Percentiles rank a stretch among this genome's conserved stretches.
Conservation (phyloP, 1,140 invertebrate species). For the Caenorhabditis inopinata region DNA sequence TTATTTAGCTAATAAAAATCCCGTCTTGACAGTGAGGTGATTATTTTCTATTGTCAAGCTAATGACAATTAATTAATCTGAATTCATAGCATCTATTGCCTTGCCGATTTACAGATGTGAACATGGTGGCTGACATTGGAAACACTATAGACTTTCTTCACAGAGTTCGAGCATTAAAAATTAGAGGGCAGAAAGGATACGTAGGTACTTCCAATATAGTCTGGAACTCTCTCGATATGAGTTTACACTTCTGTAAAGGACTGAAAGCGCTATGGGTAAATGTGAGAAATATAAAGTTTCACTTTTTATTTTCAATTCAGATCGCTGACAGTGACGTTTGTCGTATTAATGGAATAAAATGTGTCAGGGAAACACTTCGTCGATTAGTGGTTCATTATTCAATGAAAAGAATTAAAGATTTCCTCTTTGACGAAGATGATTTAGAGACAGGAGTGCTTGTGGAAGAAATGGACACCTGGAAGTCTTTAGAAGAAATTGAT, state of each 20-base stretch:
- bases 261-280: constrained; percentile 48
- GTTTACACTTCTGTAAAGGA: constrained; percentile 58
- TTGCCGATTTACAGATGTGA: constrained; percentile 15
- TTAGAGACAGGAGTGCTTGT: constrained; percentile 63
- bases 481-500: constrained; percentile 74
- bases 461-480: constrained; percentile 69
- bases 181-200: constrained; percentile 65
- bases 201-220: constrained; percentile 83
- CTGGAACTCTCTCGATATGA: constrained; percentile 82
- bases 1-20: too few species aligned
- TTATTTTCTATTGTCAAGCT: too few species aligned
- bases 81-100: too few species aligned
- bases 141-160: constrained; percentile 46
- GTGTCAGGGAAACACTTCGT: constrained; percentile 37
- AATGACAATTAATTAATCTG: too few species aligned
- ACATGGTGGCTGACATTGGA: constrained; percentile 42
- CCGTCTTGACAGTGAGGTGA: too few species aligned
- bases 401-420: constrained; percentile 45
- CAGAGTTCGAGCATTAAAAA: constrained; percentile 72
- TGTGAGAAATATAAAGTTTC: neutral
- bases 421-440: constrained; percentile 64
- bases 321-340: constrained; percentile 49
- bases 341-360: constrained; percentile 41
- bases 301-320: constrained; percentile 19
- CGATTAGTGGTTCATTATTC: constrained; percentile 49